Conservation (phyloP, 2,797 vertebrate genomes). For the Notoglanidium macrostoma region DNA sequence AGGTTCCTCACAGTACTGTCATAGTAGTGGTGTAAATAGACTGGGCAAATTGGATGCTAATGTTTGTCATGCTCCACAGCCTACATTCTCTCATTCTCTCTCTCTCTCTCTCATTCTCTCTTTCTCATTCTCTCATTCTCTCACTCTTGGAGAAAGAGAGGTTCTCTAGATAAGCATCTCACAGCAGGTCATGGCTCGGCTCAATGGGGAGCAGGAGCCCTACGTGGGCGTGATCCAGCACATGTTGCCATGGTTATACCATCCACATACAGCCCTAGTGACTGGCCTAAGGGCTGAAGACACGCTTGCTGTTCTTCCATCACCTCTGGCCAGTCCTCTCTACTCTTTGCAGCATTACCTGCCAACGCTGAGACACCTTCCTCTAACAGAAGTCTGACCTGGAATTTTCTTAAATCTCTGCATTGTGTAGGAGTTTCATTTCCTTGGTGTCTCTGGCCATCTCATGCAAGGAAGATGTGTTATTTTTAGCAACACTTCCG, state of each 20-base stretch:
- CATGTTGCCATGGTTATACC: conserved; percentile 64
- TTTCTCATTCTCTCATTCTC: neutral
- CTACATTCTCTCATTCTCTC: neutral
- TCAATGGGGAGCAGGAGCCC: conserved; percentile 47
- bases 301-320: conserved; percentile 54
- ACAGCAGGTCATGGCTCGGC: conserved; percentile 42
- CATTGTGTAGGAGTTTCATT: conserved; percentile 14
- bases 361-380: conserved; percentile 52
- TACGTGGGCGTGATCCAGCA: conserved; percentile 52
- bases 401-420: conserved; percentile 1
- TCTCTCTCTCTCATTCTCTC: neutral
- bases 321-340: conserved; percentile 39
- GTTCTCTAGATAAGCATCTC: conserved; percentile 26
- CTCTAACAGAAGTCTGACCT: neutral
- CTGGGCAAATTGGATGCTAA: conserved; percentile 20
- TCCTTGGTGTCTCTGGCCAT: conserved; percentile 8
- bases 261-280: conserved; percentile 22
- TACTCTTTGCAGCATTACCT: conserved; percentile 61
- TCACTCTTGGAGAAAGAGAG: too few relatives aligned
- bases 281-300: conserved; percentile 55
- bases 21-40: conserved; percentile 22
- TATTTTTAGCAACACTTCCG: conserved; percentile 20
- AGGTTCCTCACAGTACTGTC: neutral
- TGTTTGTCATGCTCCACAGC: conserved; percentile 11
- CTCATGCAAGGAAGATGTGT: neutral